Evolutionary conservation across 2,888 invertebrate species (phyloP), one percentile per base, ranked within the genome.

Genomic region (Melinaea marsaeus): DNA sequence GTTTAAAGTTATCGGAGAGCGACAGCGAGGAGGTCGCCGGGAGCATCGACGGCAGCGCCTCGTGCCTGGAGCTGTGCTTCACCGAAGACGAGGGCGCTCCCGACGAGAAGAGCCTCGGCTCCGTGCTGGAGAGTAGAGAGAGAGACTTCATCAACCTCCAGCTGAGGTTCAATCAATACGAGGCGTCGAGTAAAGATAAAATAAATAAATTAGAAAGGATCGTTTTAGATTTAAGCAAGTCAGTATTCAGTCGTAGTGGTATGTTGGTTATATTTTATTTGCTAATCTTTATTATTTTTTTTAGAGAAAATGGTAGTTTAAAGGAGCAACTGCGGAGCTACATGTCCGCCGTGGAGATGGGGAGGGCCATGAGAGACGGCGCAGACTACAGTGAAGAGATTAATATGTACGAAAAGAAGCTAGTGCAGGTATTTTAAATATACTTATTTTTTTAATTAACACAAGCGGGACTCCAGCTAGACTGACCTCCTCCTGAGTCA

Each of bases 251-350:
- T 46, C 51, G 34, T 54, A 63, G 13, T 55, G 32, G n/a, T 45
- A 22, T 47, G 45, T 34, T 48, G 33, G 58, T 5, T 48, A 22
- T 34, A 45, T 62, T 7, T 55, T 13, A 35, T 61, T 59, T 9
- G 7, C 22, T 22, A n/a, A 13, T 48, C 48, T 5, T 13, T 33
- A 46, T 9, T 37, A n/a, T 45, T 57, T 64, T 69, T 83, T 85
- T 64, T 76, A 95, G 95, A 77, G 97, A 97, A 85, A 97, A 97
- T 85, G 95, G 95, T 69, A 89, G 95, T 69, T 86, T 97, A 72
- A 95, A 96, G 77, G 95, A 96, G 73, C 97, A 97, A 79, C 82
- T 97, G 64, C 93, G 95, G 72, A 96, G 95, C 76, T 97, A 97
- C 81, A 94, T 97, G 71, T 95, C 95, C 60, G 97, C 97, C n/a